A percentile compares a stretch with the other conserved stretches of the same genome.
These are phyloP conservation scores for Adelosebastes latens DNA, from an alignment of 2,797 vertebrate genomes.

Conservation along the genomic window DNA sequence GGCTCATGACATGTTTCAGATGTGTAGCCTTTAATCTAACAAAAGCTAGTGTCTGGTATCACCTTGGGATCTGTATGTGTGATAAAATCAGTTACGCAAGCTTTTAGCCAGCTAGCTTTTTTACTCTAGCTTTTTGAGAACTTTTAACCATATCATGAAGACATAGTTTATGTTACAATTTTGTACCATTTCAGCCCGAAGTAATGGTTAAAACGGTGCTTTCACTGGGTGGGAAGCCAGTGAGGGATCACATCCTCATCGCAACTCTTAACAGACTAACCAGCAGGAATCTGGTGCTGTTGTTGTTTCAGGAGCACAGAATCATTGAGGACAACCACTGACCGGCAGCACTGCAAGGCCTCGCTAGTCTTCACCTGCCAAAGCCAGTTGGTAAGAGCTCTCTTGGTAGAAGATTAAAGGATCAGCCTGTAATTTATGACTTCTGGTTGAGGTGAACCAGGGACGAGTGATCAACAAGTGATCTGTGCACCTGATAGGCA, in stretches of 20 bases:
- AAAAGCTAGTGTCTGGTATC: background rate
- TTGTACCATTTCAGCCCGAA: background rate
- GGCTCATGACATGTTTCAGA: background rate
- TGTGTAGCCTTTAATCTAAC: background rate
- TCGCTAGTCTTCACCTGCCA: background rate
- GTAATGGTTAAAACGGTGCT: background rate
- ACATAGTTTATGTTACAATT: background rate
- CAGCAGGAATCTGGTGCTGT: background rate
- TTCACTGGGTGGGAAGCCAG: background rate
- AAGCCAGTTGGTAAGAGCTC: conserved; percentile 14
- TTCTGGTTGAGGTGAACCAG: conserved; percentile 8
- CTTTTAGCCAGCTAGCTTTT: too few relatives aligned
- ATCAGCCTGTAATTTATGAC: conserved; percentile 45
- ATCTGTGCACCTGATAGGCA: background rate
- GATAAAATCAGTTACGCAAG: background rate
- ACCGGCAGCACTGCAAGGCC: background rate
- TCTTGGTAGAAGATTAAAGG: conserved; percentile 42
- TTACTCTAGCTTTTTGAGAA: background rate
- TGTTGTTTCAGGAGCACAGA: background rate
- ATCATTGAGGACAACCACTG: background rate
- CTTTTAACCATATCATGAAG: background rate
- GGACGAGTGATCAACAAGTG: background rate
- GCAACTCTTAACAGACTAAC: background rate
- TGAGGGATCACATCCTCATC: background rate
- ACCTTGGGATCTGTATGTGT: background rate